Evolutionary conservation across 2,113 vertebrate genomes (phyloP).

Genomic region (Delphinus delphis): DNA sequence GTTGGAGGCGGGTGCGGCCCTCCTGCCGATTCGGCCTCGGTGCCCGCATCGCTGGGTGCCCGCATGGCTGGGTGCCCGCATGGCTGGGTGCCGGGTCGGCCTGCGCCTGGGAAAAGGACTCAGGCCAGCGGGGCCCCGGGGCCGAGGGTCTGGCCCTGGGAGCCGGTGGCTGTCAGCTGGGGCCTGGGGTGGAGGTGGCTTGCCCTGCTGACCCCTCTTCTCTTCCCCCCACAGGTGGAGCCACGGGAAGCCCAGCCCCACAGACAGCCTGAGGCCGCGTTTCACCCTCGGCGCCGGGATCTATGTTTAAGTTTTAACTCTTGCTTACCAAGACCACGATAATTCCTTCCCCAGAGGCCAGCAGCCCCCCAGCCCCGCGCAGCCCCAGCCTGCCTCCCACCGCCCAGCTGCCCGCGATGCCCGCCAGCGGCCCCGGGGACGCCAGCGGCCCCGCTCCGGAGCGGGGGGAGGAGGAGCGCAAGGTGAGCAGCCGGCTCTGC

Average conservation of each 20-base stretch:
- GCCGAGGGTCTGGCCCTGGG: not conserved
- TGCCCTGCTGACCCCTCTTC: constrained; percentile 52
- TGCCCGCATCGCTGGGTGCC: not conserved
- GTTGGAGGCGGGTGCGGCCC: not conserved
- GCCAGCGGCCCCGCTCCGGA: constrained; percentile 72
- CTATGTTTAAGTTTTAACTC: constrained; percentile 68
- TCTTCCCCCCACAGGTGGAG: constrained; percentile 66
- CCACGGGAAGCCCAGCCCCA: constrained; percentile 31
- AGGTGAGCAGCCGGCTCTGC: constrained; percentile 56
- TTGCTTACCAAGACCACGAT: constrained; percentile 45
- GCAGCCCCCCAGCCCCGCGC: constrained; percentile 33
- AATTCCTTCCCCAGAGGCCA: constrained; percentile 64
- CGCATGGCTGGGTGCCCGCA: not conserved
- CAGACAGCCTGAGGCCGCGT: not conserved
- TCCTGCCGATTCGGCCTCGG: not conserved
- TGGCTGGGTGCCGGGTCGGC: not conserved
- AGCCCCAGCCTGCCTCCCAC: constrained; percentile 75
- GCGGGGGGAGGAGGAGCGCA: constrained; percentile 78
- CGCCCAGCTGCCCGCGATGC: constrained; percentile 72
- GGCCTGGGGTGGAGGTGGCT: not conserved
- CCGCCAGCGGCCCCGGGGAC: constrained; percentile 77
- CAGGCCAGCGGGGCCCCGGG: not conserved
- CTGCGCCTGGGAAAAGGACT: not conserved
- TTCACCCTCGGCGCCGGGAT: not conserved
- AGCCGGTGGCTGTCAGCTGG: not conserved